A percentile compares a stretch with the other conserved stretches of the same genome.
Conservation (phyloP, 2,888 invertebrate species). For the Physocephala rufipes region DNA sequence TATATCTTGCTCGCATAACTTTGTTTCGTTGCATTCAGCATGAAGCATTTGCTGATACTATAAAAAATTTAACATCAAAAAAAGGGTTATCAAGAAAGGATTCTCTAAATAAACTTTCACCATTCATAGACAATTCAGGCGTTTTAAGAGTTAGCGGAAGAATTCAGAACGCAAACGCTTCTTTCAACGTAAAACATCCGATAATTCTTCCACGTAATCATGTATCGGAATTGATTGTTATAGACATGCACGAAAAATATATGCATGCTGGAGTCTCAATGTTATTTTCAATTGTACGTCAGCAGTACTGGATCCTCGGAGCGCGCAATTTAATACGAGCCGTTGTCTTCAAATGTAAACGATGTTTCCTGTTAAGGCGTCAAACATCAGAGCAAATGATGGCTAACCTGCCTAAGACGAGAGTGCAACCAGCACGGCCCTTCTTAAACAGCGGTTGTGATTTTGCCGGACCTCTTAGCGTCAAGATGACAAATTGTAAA, state of each 20-base stretch:
- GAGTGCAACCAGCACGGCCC: no score
- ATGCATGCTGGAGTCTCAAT: conserved; percentile 39
- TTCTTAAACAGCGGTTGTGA: conserved; percentile 21
- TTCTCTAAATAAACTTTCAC: conserved; percentile 29
- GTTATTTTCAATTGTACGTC: conserved; percentile 41
- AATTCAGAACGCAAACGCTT: conserved; percentile 30
- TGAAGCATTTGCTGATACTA: conserved; percentile 2
- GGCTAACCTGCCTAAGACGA: no score
- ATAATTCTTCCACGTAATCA: conserved; percentile 37
- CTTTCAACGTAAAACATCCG: conserved; percentile 32
- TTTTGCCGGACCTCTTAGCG: conserved; percentile 9
- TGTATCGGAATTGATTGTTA: conserved; percentile 30
- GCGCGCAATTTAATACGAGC: no score
- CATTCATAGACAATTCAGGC: conserved; percentile 32
- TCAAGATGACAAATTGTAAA: conserved; percentile 15
- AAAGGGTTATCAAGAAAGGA: background rate
- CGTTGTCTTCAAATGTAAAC: no score
- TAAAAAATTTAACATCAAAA: background rate
- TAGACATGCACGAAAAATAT: conserved; percentile 29
- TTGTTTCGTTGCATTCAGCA: conserved; percentile 24
- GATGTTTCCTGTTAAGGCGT: no score
- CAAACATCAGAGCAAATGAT: no score
- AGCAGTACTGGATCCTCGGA: no score
- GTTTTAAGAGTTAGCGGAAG: conserved; percentile 36
- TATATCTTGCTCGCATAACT: conserved; percentile 15